Evolutionary conservation across 2,888 invertebrate genomes (phyloP).

Genomic region (Gnatocerus cornutus): DNA sequence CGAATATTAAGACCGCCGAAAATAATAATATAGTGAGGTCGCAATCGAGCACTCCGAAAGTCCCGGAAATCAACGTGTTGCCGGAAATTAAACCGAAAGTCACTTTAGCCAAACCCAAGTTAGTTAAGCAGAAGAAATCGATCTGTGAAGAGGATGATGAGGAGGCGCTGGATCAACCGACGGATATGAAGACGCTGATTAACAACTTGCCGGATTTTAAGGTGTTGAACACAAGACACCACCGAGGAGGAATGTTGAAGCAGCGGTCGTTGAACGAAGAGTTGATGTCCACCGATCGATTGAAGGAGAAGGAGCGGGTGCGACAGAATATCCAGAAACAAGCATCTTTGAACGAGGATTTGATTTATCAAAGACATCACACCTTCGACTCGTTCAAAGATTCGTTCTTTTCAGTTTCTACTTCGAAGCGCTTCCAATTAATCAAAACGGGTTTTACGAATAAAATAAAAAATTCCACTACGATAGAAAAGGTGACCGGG

Average conservation of each 20-base stretch:
- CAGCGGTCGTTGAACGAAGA: constrained; percentile 93
- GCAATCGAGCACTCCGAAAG: constrained; percentile 39
- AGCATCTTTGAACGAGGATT: constrained; percentile 90
- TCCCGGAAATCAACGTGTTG: constrained; percentile 36
- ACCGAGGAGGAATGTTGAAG: constrained; percentile 79
- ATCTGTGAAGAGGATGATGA: constrained; percentile 84
- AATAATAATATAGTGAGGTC: constrained; percentile 72
- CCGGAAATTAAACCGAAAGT: constrained; percentile 51
- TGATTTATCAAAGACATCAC: constrained; percentile 81
- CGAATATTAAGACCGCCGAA: constrained; percentile 86
- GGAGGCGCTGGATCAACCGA: constrained; percentile 78
- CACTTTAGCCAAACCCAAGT: constrained; percentile 75
- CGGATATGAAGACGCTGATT: constrained; percentile 80
- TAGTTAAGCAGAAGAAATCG: constrained; percentile 91
- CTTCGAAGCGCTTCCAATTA: constrained; percentile 84
- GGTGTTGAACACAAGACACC: constrained; percentile 69
- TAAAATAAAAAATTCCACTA: constrained; percentile 87
- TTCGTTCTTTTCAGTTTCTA: constrained; percentile 82
- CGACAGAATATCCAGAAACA: constrained; percentile 91
- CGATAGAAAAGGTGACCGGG: constrained; percentile 86
- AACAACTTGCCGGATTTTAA: constrained; percentile 80
- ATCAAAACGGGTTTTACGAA: constrained; percentile 88
- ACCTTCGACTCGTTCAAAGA: constrained; percentile 82
- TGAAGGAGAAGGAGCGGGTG: constrained; percentile 87
- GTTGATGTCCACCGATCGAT: constrained; percentile 88